These are phyloP conservation scores for Shargacucullia verbasci DNA, from an alignment of 2,888 invertebrate species.

Conservation along the genomic window DNA sequence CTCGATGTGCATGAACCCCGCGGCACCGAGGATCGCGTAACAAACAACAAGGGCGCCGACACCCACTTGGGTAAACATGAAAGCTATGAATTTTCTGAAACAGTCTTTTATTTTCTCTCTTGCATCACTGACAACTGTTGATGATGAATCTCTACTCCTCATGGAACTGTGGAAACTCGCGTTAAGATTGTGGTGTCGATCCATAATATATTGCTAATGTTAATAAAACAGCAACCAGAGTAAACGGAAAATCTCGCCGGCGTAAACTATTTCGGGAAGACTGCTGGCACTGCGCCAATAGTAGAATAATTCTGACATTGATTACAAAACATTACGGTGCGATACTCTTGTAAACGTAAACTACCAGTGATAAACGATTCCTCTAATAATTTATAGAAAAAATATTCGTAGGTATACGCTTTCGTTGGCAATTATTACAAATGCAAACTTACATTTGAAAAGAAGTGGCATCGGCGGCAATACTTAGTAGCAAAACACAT, in stretches of 20 bases:
- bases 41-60: conserved; percentile 96
- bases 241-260: conserved; percentile 61
- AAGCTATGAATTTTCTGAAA: conserved; percentile 95
- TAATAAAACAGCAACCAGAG: conserved; percentile 53
- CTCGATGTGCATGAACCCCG: conserved; percentile 94
- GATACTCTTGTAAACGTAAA: conserved; percentile 20
- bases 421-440: no score
- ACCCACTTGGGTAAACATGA: conserved; percentile 97
- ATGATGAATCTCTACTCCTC: conserved; percentile 91
- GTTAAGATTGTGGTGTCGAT: conserved; percentile 74
- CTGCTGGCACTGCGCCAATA: conserved; percentile 76
- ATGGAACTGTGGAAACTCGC: conserved; percentile 89
- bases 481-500: not conserved
- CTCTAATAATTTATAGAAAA: not conserved
- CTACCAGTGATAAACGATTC: not conserved
- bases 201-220: conserved; percentile 66
- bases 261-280: conserved; percentile 78
- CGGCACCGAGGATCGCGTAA: conserved; percentile 95
- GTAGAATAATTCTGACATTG: conserved; percentile 62
- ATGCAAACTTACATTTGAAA: no score
- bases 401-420: no score
- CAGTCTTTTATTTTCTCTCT: conserved; percentile 95
- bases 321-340: conserved; percentile 70
- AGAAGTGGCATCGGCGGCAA: not conserved
- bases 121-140: conserved; percentile 91